Evolutionary conservation across 2,888 invertebrate genomes (phyloP), one percentile per base, ranked within the genome.

Genomic region (Leptothorax acervorum): DNA sequence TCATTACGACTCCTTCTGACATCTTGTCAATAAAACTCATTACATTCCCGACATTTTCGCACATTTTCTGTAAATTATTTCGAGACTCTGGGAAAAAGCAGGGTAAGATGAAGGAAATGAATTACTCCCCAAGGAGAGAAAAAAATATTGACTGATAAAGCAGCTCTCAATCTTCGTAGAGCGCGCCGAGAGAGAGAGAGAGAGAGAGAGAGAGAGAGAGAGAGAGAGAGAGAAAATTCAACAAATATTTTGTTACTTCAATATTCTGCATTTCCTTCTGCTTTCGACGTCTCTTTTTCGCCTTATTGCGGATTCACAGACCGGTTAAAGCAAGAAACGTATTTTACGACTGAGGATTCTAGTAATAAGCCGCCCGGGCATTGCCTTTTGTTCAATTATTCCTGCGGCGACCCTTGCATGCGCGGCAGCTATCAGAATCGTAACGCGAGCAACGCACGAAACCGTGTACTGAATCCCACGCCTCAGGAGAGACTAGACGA

Each of bases 1-100:
- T 94, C 92, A 92, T 93, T 93, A 94, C 92, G 90, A 94, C 90
- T 87, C 74, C 57, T 84, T 57, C 73, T 84, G 66, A 81, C 73
- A 35, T 60, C 35, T 57, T 60, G 11, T 71, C 18, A 35, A 45
- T 15, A 48, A 51, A 51, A 39, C 35, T 48, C 0, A 51, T 76
- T 63, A 65, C 23, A 76, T 39, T 76, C 3, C 35, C 51, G 2
- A 76, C 23, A 76, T 48, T 51, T 71, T 31, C n/a, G 55, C 45
- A 45, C 45, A n/a, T 70, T 66, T 68, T 45, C 8, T 31, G 18
- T 68, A 66, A 66, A 71, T 23, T 39, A 57, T 57, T 28, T 73
- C 39, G 18, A 62, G 48, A 18, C 35, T 9, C n/a, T 12, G 28
- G 18, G 35, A 11, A 62, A n/a, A 65, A 15, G 11, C 18, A 48